Percentiles rank a stretch among this genome's conserved stretches.
phyloP scores from a whole-genome alignment of 1,140 invertebrate genomes.

The Apis cerana region DNA sequence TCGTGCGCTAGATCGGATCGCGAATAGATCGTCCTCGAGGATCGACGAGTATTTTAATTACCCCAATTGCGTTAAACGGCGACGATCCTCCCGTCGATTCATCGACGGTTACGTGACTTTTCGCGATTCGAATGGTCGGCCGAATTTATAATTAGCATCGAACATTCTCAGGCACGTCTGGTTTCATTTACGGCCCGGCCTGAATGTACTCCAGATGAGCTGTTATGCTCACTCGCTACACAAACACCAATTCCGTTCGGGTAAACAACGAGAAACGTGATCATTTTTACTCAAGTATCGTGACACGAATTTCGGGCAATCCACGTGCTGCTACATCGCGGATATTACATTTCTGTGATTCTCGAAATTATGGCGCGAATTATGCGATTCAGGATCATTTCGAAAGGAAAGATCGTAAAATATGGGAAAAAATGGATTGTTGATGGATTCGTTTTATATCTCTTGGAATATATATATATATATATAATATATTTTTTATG shows the following conservation, averaged over 20 bases:
- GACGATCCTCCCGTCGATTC: neutral
- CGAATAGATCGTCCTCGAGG: neutral
- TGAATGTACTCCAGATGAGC: slow-evolving; percentile 47
- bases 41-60: slow-evolving; percentile 24
- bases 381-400: neutral
- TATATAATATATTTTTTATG: too few species aligned
- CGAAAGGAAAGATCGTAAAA: too few species aligned
- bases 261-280: slow-evolving; percentile 17
- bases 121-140: slow-evolving; percentile 1
- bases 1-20: neutral
- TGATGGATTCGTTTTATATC: neutral
- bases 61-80: slow-evolving; percentile 16
- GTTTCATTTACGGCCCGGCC: slow-evolving; percentile 29
- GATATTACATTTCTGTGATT: neutral
- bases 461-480: too few species aligned
- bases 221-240: slow-evolving; percentile 1
- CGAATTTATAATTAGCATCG: slow-evolving; percentile 49
- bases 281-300: neutral
- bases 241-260: neutral
- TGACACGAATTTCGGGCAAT: neutral
- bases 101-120: slow-evolving; percentile 34
- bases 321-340: neutral
- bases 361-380: neutral
- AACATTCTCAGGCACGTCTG: slow-evolving; percentile 19
- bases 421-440: neutral